Evolutionary conservation across 2,113 vertebrate species (phyloP).

Genomic region (Anolis sagrei): DNA sequence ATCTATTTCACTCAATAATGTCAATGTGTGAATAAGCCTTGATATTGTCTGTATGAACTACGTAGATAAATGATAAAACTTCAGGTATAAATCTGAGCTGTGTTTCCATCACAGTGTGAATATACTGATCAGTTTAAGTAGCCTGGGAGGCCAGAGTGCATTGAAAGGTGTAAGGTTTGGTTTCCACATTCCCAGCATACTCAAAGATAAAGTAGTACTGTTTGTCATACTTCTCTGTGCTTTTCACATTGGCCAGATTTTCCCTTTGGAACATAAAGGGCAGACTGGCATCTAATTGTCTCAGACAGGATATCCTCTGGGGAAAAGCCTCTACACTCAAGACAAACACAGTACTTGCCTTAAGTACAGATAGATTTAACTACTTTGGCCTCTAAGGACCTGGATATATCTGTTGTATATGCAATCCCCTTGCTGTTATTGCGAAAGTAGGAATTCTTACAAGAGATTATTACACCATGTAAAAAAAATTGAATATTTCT

Average conservation of each 20-base stretch:
- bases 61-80: background rate
- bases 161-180: background rate
- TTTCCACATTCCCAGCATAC: rapidly evolving
- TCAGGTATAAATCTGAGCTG: background rate
- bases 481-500: too few relatives aligned
- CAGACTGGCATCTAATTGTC: constrained; percentile 72
- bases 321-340: constrained; percentile 74
- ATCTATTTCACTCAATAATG: background rate
- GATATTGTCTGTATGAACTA: background rate
- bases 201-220: constrained; percentile 36
- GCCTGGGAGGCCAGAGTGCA: background rate
- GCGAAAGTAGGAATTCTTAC: background rate
- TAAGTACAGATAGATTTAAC: constrained; percentile 43
- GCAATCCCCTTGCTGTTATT: background rate
- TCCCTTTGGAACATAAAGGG: constrained; percentile 63
- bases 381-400: background rate
- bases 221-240: constrained; percentile 45
- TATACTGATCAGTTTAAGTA: background rate
- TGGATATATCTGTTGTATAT: background rate
- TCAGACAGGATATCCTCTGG: constrained; percentile 83
- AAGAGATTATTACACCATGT: too few relatives aligned
- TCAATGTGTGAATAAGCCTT: background rate
- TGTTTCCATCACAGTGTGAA: background rate
- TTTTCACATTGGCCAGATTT: constrained; percentile 61
- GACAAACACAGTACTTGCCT: constrained; percentile 68